A percentile compares a stretch with the other conserved stretches of the same genome.
Conservation (phyloP, 2,113 vertebrate species). For the Coturnix japonica region DNA sequence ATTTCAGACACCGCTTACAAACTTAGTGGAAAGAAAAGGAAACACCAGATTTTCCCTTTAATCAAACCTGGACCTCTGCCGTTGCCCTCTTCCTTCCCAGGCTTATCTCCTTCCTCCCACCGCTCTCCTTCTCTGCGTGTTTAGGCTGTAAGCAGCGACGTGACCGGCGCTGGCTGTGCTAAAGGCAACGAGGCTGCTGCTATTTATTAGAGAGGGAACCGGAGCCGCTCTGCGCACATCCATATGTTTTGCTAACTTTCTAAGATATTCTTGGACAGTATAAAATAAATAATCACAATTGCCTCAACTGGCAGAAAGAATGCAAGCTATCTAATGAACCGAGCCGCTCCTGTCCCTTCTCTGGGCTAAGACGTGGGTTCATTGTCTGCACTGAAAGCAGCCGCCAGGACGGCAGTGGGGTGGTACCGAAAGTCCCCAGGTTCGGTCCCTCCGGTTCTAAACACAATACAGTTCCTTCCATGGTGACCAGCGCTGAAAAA, state of each 20-base stretch:
- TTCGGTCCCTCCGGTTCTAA: not conserved
- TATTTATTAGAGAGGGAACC: not conserved
- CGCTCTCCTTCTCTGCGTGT: not conserved
- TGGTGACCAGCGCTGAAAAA: not conserved
- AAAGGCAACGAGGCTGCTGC: not conserved
- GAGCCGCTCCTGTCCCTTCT: not conserved
- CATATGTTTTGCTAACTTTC: slow-evolving; percentile 17
- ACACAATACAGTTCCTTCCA: not conserved
- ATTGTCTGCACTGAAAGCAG: slow-evolving; percentile 42
- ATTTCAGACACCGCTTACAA: not conserved
- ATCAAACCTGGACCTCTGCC: not conserved
- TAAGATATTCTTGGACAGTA: slow-evolving; percentile 22
- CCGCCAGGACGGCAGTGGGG: not conserved
- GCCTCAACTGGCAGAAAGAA: slow-evolving; percentile 56
- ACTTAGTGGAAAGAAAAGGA: not conserved
- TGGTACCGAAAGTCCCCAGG: not conserved
- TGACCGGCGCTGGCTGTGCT: not conserved
- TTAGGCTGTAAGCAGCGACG: not conserved
- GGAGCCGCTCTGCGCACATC: not conserved
- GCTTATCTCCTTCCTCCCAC: not conserved
- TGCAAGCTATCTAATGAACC: not conserved
- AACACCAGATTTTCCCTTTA: not conserved
- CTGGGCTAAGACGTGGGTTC: slow-evolving; percentile 5
- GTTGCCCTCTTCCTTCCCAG: not conserved
- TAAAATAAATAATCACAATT: slow-evolving; percentile 8